These are phyloP conservation scores for Pseudomyrmex flavicornis DNA, from an alignment of 1,140 invertebrate species.

Conservation along the genomic window DNA sequence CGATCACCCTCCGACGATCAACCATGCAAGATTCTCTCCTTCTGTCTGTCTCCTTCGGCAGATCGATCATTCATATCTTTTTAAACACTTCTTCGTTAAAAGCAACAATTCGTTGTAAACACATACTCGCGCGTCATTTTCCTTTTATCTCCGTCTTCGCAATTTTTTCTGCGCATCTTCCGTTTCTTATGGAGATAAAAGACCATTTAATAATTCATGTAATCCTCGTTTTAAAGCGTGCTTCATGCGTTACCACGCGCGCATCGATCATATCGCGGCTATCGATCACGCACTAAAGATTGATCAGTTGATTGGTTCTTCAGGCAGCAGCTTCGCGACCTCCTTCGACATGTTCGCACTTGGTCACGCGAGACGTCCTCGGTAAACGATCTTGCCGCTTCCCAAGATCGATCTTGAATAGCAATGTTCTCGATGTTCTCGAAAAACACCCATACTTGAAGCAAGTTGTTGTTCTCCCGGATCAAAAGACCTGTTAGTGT, in stretches of 20 bases:
- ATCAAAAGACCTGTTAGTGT: constrained; percentile 26
- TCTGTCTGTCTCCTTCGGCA: too few species aligned
- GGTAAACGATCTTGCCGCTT: constrained; percentile 36
- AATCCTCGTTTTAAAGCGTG: not conserved
- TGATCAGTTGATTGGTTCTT: constrained; percentile 35
- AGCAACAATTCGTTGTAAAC: constrained; percentile 1
- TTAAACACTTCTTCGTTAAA: constrained; percentile 10
- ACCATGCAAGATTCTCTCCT: not conserved
- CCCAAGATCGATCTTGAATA: constrained; percentile 52
- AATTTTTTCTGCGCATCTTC: not conserved
- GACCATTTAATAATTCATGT: constrained; percentile 35
- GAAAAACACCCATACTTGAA: constrained; percentile 23
- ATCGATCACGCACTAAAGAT: constrained; percentile 33
- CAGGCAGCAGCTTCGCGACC: constrained; percentile 7
- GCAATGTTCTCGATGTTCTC: constrained; percentile 51
- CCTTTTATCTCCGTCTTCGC: not conserved
- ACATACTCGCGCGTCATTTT: not conserved
- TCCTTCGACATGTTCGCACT: constrained; percentile 40
- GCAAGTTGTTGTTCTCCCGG: constrained; percentile 47
- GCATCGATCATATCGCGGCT: constrained; percentile 24
- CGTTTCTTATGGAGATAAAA: not conserved
- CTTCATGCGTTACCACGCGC: not conserved
- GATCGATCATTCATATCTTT: constrained; percentile 10
- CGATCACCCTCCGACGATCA: not conserved
- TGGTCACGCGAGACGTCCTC: constrained; percentile 52